Evolutionary conservation across 2,888 invertebrate genomes (phyloP), one percentile per base, ranked within the genome.

Genomic region (Augochlorella aurata): DNA sequence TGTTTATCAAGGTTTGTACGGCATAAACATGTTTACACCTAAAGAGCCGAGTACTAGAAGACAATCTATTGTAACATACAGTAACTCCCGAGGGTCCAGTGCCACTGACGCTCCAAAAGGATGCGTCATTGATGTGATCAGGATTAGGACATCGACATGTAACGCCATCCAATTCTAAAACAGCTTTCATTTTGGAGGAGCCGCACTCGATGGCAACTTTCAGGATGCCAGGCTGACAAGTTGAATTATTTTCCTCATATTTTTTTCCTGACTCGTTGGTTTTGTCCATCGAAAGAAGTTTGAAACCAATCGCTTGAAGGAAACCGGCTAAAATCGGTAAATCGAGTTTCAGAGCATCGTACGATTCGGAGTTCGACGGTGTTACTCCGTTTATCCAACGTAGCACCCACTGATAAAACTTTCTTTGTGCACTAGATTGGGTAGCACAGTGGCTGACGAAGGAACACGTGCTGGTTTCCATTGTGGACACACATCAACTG

Each of bases 71-170:
- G 44, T 29, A 75, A 73, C 75, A 75, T 86, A 91, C 91, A 70
- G 79, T 81, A 74, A 88, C 89, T 16, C 75, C 77, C 14, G 68
- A 78, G 10, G 90, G 91, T 21, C 86, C 92, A 5, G 87, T 91
- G 21, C 92, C 92, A 49, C 88, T 90, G 45, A 92, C 87, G 69
- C 91, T 92, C 93, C 92, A 92, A 69, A 92, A 90, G 0, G 92
- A 90, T 18, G 90, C 91, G 24, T 90, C 89, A 49, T 90, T 89
- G 8, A 89, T 81, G 44, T 89, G 89, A 65, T 89, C 89, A 9
- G 88, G 65, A 83, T 88, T 88, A 12, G 90, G 90, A 84, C 93
- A 93, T 21, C 87, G 88, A 73, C 93, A 93, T 18, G 77, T 85
- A 9, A 92, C 85, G 7, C 88, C 87, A 18, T 87, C 88, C 81